Conservation (phyloP, 1,140 invertebrate species). For the Acromyrmex charruanus region DNA sequence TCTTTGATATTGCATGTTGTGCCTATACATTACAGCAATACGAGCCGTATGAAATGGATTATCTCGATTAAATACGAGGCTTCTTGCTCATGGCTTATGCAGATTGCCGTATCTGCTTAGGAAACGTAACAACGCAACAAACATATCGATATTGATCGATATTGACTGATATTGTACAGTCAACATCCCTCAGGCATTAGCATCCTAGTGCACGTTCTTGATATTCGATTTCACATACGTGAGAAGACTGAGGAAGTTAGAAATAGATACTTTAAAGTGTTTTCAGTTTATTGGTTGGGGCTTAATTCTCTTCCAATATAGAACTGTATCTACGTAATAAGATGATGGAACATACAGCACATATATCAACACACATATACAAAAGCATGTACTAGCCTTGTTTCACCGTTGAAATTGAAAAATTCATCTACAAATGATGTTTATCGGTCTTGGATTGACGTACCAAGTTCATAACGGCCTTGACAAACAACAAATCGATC, state of each 20-base stretch:
- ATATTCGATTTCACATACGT: neutral
- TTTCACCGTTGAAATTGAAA: slow-evolving; percentile 17
- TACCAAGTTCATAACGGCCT: neutral
- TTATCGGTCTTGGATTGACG: neutral
- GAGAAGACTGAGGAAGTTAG: neutral
- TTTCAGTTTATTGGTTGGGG: slow-evolving; percentile 10
- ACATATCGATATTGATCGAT: neutral
- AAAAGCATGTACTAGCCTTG: neutral
- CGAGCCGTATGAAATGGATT: neutral
- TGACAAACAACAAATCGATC: neutral
- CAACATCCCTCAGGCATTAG: neutral
- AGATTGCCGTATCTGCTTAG: neutral
- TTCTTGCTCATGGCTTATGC: neutral
- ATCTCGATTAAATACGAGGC: slow-evolving; percentile 37
- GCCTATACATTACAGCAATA: neutral
- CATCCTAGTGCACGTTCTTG: slow-evolving; percentile 1
- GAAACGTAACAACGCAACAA: neutral
- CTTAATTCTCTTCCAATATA: slow-evolving; percentile 3
- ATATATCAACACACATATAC: neutral
- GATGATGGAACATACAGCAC: neutral
- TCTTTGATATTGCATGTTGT: neutral
- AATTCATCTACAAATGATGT: neutral
- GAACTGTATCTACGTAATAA: neutral
- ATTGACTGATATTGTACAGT: neutral
- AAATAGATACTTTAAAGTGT: slow-evolving; percentile 29